These are phyloP conservation scores for Anarrhichthys ocellatus DNA, from an alignment of 2,113 vertebrate species.

Conservation along the genomic window DNA sequence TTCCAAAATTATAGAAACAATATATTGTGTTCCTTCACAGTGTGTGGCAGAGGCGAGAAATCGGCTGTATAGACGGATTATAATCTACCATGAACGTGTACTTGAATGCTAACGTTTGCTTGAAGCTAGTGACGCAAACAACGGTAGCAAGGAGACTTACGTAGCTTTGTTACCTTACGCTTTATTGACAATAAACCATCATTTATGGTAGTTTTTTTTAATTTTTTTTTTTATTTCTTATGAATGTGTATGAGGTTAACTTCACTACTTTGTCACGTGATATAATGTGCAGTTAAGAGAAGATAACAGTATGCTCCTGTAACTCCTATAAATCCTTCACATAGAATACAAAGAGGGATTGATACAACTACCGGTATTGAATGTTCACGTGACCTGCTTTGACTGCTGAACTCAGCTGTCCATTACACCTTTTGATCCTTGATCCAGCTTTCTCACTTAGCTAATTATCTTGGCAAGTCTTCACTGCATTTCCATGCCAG, in stretches of 20 bases:
- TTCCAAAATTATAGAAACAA: background rate
- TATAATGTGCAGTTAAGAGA: background rate
- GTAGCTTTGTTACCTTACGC: background rate
- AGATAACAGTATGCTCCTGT: background rate
- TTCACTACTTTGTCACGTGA: background rate
- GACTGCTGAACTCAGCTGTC: background rate
- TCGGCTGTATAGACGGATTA: background rate
- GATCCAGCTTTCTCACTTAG: background rate
- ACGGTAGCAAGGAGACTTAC: conserved; percentile 16
- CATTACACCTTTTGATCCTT: background rate
- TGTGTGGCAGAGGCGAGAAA: background rate
- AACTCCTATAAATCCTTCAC: no score
- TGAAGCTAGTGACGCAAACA: background rate
- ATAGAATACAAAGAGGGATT: background rate
- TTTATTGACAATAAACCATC: background rate
- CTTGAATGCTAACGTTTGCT: background rate
- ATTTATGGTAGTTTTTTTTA: background rate
- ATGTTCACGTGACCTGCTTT: no score
- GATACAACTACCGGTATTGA: background rate
- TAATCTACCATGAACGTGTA: background rate
- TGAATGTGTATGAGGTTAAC: background rate
- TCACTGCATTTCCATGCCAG: background rate
- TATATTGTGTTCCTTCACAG: background rate
- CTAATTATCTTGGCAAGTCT: no score
- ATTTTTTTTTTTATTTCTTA: background rate